phyloP scores from a whole-genome alignment of 2,888 invertebrate species.

The Dicyrtoma fusca region DNA sequence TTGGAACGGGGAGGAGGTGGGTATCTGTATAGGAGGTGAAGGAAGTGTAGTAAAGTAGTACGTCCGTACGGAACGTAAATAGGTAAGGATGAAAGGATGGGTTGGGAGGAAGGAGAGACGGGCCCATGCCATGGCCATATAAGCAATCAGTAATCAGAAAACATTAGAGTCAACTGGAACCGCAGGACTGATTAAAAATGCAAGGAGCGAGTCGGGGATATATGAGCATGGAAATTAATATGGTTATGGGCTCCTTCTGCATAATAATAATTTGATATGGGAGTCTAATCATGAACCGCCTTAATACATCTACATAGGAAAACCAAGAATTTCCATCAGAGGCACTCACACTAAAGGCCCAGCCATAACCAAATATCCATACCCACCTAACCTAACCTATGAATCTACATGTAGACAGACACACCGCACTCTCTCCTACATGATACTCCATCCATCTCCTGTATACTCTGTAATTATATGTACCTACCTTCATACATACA shows the following conservation, averaged over 20 bases:
- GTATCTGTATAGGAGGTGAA: not conserved
- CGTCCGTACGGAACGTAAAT: not conserved
- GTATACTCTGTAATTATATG: no score
- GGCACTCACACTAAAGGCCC: slow-evolving; percentile 5
- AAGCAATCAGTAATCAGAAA: slow-evolving; percentile 40
- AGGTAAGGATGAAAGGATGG: not conserved
- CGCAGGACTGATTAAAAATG: slow-evolving; percentile 40
- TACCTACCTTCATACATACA: no score
- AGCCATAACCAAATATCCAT: no score
- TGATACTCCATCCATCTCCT: no score
- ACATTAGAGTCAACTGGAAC: slow-evolving; percentile 40
- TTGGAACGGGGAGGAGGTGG: not conserved
- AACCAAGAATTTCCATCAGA: slow-evolving; percentile 8
- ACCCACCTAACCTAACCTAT: not conserved
- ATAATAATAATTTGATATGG: slow-evolving; percentile 39
- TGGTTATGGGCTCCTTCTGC: slow-evolving; percentile 33
- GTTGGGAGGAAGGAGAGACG: not conserved
- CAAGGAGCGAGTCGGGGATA: slow-evolving; percentile 38
- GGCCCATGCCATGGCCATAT: slow-evolving; percentile 1
- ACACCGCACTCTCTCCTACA: no score
- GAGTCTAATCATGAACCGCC: slow-evolving; percentile 38
- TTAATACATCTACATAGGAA: slow-evolving; percentile 26
- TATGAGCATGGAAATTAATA: slow-evolving; percentile 41
- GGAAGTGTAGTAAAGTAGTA: not conserved
- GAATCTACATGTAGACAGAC: not conserved